Evolutionary conservation across 2,888 invertebrate species (phyloP), one percentile per base, ranked within the genome.

Genomic region (Bursaphelenchus okinawaensis): DNA sequence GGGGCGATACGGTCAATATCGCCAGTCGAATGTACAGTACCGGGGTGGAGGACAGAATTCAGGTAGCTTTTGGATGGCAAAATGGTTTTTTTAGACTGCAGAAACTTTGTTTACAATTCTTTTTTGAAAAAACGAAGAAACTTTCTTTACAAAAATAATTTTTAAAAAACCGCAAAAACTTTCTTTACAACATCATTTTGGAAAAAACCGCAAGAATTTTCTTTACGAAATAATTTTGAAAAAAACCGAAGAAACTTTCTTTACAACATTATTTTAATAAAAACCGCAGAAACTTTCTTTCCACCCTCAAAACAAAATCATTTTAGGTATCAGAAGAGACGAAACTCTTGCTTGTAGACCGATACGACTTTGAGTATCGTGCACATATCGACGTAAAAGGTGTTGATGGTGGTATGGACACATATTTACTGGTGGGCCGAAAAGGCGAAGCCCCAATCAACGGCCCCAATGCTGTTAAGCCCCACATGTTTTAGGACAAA

Each of bases 1-100:
- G 95, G 95, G 95, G 95, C 0, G 95, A 96, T 83, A 92, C 95
- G 0, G 95, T 96, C 50, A 96, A 96, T 83, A 93, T 95, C 65
- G 92, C 95, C 0, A 92, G 92, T 7, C 87, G 95, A 62, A 96
- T 96, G 96, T 95, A 96, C 84, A 91, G 92, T 0, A 95, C 94
- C 0, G 95, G 95, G 0, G 89, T 93, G 9, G 87, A 89, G 4
- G 90, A 91, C 66, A 86, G 89, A 57, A 90, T 93, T 72, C 86
- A 86, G 76, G 85, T 85, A 29, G 55, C 62, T 51, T 23, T 28
- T 28, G 3, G 1, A n/a, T n/a, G n/a, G n/a, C n/a, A n/a, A n/a
- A n/a, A n/a, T n/a, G n/a, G n/a, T n/a, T n/a, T n/a, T n/a, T n/a
- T n/a, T n/a, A n/a, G n/a, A n/a, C n/a, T n/a, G n/a, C n/a, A n/a